Evolutionary conservation across 2,113 vertebrate species (phyloP).

Genomic region (Pluvialis apricaria): DNA sequence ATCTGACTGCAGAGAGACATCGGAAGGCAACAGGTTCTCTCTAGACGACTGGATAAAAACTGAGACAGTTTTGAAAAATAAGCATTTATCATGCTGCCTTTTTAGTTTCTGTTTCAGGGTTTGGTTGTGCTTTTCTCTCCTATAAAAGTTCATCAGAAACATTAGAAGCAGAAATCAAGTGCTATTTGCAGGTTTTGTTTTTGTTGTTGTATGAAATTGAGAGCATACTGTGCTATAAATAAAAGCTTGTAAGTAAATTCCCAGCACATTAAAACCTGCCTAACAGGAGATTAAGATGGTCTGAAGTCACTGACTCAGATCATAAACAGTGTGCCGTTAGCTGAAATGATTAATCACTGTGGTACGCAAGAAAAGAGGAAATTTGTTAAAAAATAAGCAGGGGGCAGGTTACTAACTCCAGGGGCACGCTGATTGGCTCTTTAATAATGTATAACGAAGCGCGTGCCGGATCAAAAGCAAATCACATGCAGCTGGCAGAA

Average conservation of each 20-base stretch:
- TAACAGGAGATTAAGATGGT: conserved; percentile 48
- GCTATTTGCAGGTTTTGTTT: conserved; percentile 30
- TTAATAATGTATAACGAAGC: conserved; percentile 73
- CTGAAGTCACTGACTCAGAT: conserved; percentile 64
- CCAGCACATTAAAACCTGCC: conserved; percentile 40
- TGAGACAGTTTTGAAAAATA: neutral
- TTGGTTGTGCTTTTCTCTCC: neutral
- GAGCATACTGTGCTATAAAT: conserved; percentile 44
- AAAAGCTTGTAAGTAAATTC: conserved; percentile 60
- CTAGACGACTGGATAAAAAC: neutral
- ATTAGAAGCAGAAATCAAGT: conserved; percentile 4
- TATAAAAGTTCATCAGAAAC: neutral
- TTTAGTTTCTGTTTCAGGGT: conserved; percentile 18
- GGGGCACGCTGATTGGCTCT: conserved; percentile 61
- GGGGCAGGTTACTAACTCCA: conserved; percentile 61
- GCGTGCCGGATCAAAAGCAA: conserved; percentile 68
- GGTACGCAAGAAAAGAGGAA: conserved; percentile 64
- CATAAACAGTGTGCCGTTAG: conserved; percentile 51
- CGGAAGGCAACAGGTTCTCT: conserved; percentile 23
- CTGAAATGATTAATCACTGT: conserved; percentile 73
- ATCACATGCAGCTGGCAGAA: conserved; percentile 50
- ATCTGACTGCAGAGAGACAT: neutral
- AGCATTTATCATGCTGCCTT: conserved; percentile 17
- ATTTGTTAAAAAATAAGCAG: conserved; percentile 72
- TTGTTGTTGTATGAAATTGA: conserved; percentile 28